These are phyloP conservation scores for Myrmophylax atrothorax DNA, from an alignment of 2,113 vertebrate genomes.

Conservation along the genomic window DNA sequence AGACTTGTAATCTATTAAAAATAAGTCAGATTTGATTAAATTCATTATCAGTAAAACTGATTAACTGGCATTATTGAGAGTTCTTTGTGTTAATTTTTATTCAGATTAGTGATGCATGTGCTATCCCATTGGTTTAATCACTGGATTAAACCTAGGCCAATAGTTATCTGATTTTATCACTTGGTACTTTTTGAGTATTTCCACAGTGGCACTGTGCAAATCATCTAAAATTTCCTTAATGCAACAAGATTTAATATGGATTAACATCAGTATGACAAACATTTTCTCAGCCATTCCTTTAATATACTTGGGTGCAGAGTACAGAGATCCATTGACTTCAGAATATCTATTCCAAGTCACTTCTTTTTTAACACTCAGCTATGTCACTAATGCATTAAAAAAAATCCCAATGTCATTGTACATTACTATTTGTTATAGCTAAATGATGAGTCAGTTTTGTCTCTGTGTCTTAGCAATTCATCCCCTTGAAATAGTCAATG, in stretches of 20 bases:
- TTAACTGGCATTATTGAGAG: neutral
- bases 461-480: neutral
- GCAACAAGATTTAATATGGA: slow-evolving; percentile 2
- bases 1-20: slow-evolving; percentile 20
- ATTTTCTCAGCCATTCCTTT: neutral
- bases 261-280: neutral
- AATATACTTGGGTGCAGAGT: neutral
- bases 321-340: neutral
- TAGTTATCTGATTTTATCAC: slow-evolving; percentile 33
- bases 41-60: slow-evolving; percentile 13
- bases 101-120: neutral
- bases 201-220: slow-evolving; percentile 21
- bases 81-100: slow-evolving; percentile 5
- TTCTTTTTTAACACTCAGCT: neutral
- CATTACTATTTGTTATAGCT: neutral
- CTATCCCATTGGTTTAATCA: slow-evolving; percentile 40
- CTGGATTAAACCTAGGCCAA: slow-evolving; percentile 30
- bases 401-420: neutral
- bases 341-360: neutral
- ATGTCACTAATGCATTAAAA: neutral
- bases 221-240: slow-evolving; percentile 34
- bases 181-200: slow-evolving; percentile 44
- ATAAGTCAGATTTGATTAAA: neutral
- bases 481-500: neutral
- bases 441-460: neutral